A percentile compares a stretch with the other conserved stretches of the same genome.
Conservation (phyloP, 2,797 vertebrate species). For the Chelidonichthys spinosus region DNA sequence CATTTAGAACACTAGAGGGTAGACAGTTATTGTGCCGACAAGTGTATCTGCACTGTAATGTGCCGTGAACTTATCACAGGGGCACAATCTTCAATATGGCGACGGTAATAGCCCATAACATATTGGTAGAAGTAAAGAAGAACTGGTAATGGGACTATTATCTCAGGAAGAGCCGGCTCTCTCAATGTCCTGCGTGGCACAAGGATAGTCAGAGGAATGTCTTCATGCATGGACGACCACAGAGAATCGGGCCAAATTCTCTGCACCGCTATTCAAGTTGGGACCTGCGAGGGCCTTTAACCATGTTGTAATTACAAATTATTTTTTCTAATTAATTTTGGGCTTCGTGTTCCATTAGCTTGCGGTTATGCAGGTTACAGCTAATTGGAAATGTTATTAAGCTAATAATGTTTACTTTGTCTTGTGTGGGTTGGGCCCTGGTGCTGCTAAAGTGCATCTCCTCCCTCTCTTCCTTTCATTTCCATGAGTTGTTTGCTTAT, state of each 20-base stretch:
- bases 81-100: slow-evolving; percentile 61
- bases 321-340: slow-evolving; percentile 78
- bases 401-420: slow-evolving; percentile 81
- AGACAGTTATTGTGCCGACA: slow-evolving; percentile 67
- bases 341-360: slow-evolving; percentile 75
- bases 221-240: slow-evolving; percentile 33
- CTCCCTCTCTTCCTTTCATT: slow-evolving; percentile 61
- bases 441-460: slow-evolving; percentile 57
- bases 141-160: slow-evolving; percentile 57
- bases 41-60: slow-evolving; percentile 66
- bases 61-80: slow-evolving; percentile 65
- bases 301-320: slow-evolving; percentile 73
- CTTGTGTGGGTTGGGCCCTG: slow-evolving; percentile 66
- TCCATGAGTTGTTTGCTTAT: slow-evolving; percentile 88
- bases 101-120: slow-evolving; percentile 74
- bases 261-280: slow-evolving; percentile 54
- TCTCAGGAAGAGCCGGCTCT: slow-evolving; percentile 43
- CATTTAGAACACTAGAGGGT: slow-evolving; percentile 52
- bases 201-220: slow-evolving; percentile 4
- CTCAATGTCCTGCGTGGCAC: slow-evolving; percentile 13
- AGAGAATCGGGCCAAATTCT: slow-evolving; percentile 60
- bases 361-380: slow-evolving; percentile 69
- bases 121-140: slow-evolving; percentile 43
- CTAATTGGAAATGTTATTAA: slow-evolving; percentile 83
- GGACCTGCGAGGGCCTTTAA: slow-evolving; percentile 67